A percentile compares a stretch with the other conserved stretches of the same genome.
phyloP scores from a whole-genome alignment of 1,140 invertebrate genomes.

The Cotesia typhae region DNA sequence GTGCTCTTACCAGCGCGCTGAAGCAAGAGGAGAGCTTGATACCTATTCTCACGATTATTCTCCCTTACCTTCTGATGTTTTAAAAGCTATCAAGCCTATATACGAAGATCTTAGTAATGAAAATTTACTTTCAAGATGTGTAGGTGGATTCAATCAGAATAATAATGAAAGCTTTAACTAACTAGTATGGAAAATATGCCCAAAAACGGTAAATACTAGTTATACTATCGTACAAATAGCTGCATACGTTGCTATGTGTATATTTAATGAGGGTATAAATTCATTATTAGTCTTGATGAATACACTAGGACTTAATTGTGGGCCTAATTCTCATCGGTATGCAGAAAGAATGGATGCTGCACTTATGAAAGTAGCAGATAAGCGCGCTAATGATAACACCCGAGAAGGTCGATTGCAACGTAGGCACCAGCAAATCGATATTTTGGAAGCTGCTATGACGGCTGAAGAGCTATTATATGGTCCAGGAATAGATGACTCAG shows the following conservation, averaged over 20 bases:
- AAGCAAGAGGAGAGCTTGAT: slow-evolving; percentile 21
- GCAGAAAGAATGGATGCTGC: slow-evolving; percentile 28
- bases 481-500: too few relatives aligned
- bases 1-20: slow-evolving; percentile 47
- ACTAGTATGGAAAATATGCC: too few relatives aligned
- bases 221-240: too few relatives aligned
- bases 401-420: slow-evolving; percentile 33
- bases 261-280: too few relatives aligned
- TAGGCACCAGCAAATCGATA: slow-evolving; percentile 31
- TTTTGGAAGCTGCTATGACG: slow-evolving; percentile 7
- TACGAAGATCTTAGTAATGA: slow-evolving; percentile 17
- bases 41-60: background rate
- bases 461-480: too few relatives aligned
- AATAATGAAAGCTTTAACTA: background rate
- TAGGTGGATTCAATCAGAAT: background rate
- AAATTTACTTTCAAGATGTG: slow-evolving; percentile 16
- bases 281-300: too few relatives aligned
- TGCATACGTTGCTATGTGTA: too few relatives aligned
- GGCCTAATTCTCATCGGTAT: slow-evolving; percentile 28
- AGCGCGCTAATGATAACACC: slow-evolving; percentile 28
- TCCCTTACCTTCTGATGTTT: slow-evolving; percentile 13
- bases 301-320: slow-evolving; percentile 7
- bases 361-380: background rate
- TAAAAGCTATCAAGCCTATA: slow-evolving; percentile 23
- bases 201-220: too few relatives aligned